A percentile compares a stretch with the other conserved stretches of the same genome.
phyloP scores from a whole-genome alignment of 92 coral and sea anemone species.

The Zoanthus solanderi region DNA sequence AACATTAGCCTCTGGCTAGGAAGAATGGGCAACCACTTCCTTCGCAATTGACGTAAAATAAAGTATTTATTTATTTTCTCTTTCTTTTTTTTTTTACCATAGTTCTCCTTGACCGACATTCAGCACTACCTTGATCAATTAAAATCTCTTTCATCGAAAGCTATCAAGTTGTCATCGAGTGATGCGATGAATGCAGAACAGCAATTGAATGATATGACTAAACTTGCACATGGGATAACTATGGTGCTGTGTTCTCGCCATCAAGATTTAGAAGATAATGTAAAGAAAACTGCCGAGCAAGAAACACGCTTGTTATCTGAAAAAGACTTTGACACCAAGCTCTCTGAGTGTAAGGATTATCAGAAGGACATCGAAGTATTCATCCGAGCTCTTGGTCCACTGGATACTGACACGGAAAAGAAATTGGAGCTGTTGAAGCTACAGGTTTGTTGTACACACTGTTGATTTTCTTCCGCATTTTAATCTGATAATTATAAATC shows the following conservation, averaged over 20 bases:
- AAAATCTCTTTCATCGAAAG: conserved; percentile 23
- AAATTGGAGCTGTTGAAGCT: conserved; percentile 75
- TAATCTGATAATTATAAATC: too few relatives aligned
- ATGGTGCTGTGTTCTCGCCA: conserved; percentile 73
- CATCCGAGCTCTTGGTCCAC: conserved; percentile 76
- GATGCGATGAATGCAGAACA: conserved; percentile 39
- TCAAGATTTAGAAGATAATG: conserved; percentile 58
- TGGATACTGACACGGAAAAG: conserved; percentile 64
- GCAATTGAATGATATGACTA: conserved; percentile 66
- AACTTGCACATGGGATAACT: conserved; percentile 76
- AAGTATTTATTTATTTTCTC: too few relatives aligned
- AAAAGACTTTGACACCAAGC: conserved; percentile 76
- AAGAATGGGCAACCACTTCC: too few relatives aligned
- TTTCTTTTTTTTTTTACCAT: neutral
- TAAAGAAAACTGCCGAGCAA: conserved; percentile 67
- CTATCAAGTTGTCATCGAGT: conserved; percentile 35
- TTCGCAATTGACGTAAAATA: too few relatives aligned
- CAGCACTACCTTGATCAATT: conserved; percentile 42
- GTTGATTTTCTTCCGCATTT: too few relatives aligned
- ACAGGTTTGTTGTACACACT: conserved; percentile 57
- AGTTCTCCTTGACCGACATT: conserved; percentile 17
- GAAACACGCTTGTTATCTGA: conserved; percentile 64
- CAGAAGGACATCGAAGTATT: conserved; percentile 63
- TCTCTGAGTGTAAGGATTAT: conserved; percentile 72
- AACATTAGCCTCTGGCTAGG: too few relatives aligned